These are phyloP conservation scores for Crypturellus tataupa DNA, from an alignment of 2,797 vertebrate genomes.

Conservation along the genomic window DNA sequence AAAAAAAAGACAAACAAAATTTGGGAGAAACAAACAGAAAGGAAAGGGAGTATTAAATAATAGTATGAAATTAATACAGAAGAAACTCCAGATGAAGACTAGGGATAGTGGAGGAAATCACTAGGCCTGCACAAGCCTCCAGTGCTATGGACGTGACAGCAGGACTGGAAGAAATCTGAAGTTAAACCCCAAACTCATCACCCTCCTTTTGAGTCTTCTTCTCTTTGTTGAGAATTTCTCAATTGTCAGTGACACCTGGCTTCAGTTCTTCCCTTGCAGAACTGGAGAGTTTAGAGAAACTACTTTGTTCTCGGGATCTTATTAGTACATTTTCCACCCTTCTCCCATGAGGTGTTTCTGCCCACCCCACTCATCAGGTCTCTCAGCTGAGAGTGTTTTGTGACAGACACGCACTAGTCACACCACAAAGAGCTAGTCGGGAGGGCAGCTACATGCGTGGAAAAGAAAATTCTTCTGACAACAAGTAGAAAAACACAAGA, in stretches of 20 bases:
- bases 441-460: background rate
- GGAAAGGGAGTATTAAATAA: background rate
- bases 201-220: background rate
- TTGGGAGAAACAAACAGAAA: background rate
- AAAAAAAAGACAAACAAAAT: background rate
- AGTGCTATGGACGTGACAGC: background rate
- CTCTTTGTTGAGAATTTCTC: background rate
- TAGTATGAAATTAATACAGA: background rate
- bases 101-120: background rate
- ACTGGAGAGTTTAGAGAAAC: background rate
- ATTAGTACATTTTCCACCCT: background rate
- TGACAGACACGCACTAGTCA: background rate
- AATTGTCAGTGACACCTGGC: background rate
- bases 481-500: background rate
- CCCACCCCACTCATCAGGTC: background rate
- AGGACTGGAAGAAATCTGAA: background rate
- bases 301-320: background rate
- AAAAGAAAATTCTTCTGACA: background rate
- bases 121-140: background rate
- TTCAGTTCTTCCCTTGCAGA: background rate
- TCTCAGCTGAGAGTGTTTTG: fast-evolving
- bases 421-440: background rate
- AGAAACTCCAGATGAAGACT: background rate
- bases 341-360: background rate
- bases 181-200: background rate